Base-by-base conservation (phyloP, 2,113 vertebrate genomes). In the Pelodiscus sinensis region DNA sequence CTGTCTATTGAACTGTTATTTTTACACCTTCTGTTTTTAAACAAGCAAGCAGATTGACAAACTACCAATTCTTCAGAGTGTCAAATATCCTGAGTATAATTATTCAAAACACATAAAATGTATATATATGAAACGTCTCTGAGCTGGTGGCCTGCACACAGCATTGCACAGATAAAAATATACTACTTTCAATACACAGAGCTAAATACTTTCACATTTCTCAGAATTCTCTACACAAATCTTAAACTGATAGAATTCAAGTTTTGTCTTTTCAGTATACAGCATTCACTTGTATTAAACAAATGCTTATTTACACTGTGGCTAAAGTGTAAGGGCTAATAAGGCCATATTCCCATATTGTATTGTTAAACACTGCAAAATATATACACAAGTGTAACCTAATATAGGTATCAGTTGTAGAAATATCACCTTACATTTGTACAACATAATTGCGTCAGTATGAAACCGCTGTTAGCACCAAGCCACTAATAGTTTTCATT, bases 71-170 rank as follows among this genome's bases (percentile, higher is more conserved):
- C 95, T 93, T 89, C 88, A 94, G 92, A 52, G 84, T 95, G 92
- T 96, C 97, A 87, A 97, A 96, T 94, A 93, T 98, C 98, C 98
- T 98, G 98, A 98, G 98, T 96, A 94, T 94, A 98, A 96, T 97
- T 97, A 95, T 97, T 86, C 93, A 96, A 97, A 97, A 96, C 97
- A 97, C 97, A 88, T 95, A 95, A 97, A 97, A 98, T 84, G 96
- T 85, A 96, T 95, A 96, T 88, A 97, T 93, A 97, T 97, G 97
- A 93, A 94, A 96, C 54, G 93, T 95, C 93, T 93, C 92, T 88
- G 90, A 97, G 98, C 98, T 97, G 98, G 98, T 97, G 98, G 86
- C 98, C 98, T 4, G 98, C 98, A 98, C 98, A 71, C 98, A 98
- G 98, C 98, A 97, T 97, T 95, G 94, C 97, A 97, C 98, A 95